Evolutionary conservation across 2,797 vertebrate species (phyloP), one percentile per base, ranked within the genome.

Genomic region (Pseudochirops corinnae): DNA sequence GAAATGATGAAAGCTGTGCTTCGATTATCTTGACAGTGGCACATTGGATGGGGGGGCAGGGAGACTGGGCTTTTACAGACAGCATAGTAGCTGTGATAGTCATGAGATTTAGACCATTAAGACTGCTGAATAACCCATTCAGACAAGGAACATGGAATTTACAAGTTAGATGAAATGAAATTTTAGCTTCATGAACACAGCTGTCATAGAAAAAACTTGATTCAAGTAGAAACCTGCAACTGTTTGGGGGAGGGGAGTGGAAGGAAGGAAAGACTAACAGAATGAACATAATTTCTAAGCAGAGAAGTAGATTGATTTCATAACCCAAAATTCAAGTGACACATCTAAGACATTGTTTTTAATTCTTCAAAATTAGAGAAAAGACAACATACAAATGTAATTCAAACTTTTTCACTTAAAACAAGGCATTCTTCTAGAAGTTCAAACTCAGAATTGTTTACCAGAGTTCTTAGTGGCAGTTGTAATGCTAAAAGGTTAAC

Each of bases 191-290:
- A 57, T 92, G 11, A 95, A 58, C 55, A 31, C 33, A 67, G 16
- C 62, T 39, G 56, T 60, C 11, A 31, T 74, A 92, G 91, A 94
- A 95, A 55, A 92, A 62, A 95, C 87, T 3, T 95, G 74, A 74
- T 90, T 96, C 58, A 95, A 94, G 91, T 56, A 94, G 56, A 57
- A 95, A 95, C 90, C 93, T 56, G 6, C 94, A 92, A 31, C 62
- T 39, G 33, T 33, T 96, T 53, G 96, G 62, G 56, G 92, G 10
- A 13, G 9, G 82, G 60, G 55, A 91, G 11, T 24, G 10, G 62
- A 90, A 29, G 95, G 62, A 90, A 74, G 46, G n/a, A 91, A 56
- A 90, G 93, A 95, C 33, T 82, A 94, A 95, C 53, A 62, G 18
- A 57, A 60, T 28, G 90, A 95, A 60, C 52, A 55, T 91, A 58